Percentiles rank a stretch among this genome's conserved stretches.
Conservation (phyloP, 2,797 vertebrate species). For the Taeniopygia guttata region DNA sequence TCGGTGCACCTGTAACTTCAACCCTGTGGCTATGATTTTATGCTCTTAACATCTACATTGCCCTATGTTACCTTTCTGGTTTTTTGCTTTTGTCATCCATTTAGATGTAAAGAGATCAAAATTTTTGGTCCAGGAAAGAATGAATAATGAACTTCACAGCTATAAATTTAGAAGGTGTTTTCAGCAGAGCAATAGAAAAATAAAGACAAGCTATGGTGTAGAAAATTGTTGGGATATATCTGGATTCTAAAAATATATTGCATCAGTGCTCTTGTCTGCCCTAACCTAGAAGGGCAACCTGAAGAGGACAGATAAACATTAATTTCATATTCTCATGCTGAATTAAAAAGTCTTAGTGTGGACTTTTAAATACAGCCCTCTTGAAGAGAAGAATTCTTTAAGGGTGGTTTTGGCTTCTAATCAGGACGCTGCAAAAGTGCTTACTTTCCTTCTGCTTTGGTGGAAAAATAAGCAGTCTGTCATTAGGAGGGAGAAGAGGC, state of each 20-base stretch:
- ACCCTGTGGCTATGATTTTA: not conserved
- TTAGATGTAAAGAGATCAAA: not conserved
- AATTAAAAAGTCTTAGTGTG: not conserved
- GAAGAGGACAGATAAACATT: slow-evolving; percentile 6
- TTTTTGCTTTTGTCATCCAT: not conserved
- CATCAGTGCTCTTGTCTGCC: not conserved
- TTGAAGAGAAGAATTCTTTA: not conserved
- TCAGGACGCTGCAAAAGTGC: not conserved
- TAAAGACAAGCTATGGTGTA: not conserved
- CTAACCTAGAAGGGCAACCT: not conserved
- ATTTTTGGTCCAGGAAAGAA: not conserved
- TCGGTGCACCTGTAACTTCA: not conserved
- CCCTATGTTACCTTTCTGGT: not conserved
- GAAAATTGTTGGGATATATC: not conserved
- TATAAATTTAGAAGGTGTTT: not conserved
- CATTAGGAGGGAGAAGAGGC: not conserved
- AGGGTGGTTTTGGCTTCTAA: not conserved
- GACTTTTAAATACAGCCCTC: not conserved
- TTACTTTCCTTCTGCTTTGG: not conserved
- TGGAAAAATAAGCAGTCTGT: not conserved
- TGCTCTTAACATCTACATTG: not conserved
- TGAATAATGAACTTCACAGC: not conserved
- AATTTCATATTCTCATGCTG: not conserved
- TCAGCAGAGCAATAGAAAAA: not conserved
- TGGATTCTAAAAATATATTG: not conserved